Percentiles rank a stretch among this genome's conserved stretches.
phyloP scores from a whole-genome alignment of 2,113 vertebrate species.

The Sardina pilchardus region DNA sequence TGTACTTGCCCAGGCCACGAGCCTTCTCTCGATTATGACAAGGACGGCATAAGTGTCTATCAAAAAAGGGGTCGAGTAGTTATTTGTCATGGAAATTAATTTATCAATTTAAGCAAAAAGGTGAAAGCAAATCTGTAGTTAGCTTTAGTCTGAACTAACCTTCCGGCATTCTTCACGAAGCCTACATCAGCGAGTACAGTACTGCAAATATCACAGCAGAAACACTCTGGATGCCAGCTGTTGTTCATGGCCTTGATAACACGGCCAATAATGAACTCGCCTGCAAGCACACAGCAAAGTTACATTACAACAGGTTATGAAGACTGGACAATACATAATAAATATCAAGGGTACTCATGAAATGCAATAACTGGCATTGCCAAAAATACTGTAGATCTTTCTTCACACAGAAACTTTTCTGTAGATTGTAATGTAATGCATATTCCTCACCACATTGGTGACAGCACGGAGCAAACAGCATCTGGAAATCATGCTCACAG shows the following conservation, averaged over 20 bases:
- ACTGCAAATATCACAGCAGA: constrained; percentile 94
- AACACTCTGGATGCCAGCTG: constrained; percentile 97
- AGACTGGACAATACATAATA: not conserved
- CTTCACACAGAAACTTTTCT: not conserved
- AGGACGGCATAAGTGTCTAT: constrained; percentile 92
- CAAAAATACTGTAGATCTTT: no score
- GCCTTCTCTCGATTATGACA: constrained; percentile 97
- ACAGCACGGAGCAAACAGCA: constrained; percentile 98
- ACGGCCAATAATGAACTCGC: constrained; percentile 96
- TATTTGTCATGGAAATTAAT: not conserved
- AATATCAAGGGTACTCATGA: not conserved
- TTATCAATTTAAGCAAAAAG: not conserved
- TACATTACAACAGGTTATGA: not conserved
- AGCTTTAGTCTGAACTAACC: constrained; percentile 68
- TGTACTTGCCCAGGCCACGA: constrained; percentile 92
- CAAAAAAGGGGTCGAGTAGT: not conserved
- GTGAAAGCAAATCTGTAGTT: not conserved
- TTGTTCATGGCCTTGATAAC: constrained; percentile 99
- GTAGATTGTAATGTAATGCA: not conserved
- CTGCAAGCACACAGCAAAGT: constrained; percentile 59
- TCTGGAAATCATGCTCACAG: constrained; percentile 98
- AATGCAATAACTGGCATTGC: not conserved
- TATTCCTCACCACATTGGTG: constrained; percentile 92
- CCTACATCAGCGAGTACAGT: constrained; percentile 91
- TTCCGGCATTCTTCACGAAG: constrained; percentile 96